Conservation (phyloP, 2,113 vertebrate genomes). For the Chaetodon trifascialis region DNA sequence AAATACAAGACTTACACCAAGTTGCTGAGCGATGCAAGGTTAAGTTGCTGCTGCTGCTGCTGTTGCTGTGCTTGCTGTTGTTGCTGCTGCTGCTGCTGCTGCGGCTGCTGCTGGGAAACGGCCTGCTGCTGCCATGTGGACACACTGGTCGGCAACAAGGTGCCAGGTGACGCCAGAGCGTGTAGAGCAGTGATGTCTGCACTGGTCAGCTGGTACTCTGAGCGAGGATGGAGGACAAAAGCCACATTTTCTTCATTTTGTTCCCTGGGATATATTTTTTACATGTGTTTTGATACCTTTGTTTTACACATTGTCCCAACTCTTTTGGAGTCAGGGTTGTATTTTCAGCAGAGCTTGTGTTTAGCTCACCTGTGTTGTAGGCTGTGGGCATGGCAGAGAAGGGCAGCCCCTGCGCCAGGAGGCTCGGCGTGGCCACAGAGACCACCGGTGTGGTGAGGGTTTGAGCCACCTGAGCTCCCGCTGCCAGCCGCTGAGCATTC, state of each 20-base stretch:
- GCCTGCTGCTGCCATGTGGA: conserved; percentile 93
- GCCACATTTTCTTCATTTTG: neutral
- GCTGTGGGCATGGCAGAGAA: conserved; percentile 87
- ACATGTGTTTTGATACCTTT: neutral
- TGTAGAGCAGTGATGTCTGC: conserved; percentile 95
- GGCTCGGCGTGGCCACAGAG: conserved; percentile 94
- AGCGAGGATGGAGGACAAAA: neutral
- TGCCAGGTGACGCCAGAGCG: conserved; percentile 91
- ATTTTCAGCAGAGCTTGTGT: neutral
- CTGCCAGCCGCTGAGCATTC: conserved; percentile 90
- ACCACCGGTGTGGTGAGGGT: conserved; percentile 94
- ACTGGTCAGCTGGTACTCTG: conserved; percentile 97
- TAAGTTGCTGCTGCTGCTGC: conserved; percentile 88
- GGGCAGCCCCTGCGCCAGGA: conserved; percentile 89
- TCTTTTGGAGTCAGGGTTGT: too few relatives aligned
- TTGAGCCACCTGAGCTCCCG: conserved; percentile 89
- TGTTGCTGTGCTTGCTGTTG: conserved; percentile 89
- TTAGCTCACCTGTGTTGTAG: conserved; percentile 84
- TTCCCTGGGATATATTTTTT: neutral
- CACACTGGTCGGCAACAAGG: conserved; percentile 91
- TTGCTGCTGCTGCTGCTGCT: conserved; percentile 84
- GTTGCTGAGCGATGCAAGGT: conserved; percentile 93
- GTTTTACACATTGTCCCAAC: too few relatives aligned
- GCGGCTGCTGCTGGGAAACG: conserved; percentile 87
- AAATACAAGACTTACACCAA: conserved; percentile 89